phyloP scores from a whole-genome alignment of 2,113 vertebrate genomes.

The Phylloscopus whistleri region DNA sequence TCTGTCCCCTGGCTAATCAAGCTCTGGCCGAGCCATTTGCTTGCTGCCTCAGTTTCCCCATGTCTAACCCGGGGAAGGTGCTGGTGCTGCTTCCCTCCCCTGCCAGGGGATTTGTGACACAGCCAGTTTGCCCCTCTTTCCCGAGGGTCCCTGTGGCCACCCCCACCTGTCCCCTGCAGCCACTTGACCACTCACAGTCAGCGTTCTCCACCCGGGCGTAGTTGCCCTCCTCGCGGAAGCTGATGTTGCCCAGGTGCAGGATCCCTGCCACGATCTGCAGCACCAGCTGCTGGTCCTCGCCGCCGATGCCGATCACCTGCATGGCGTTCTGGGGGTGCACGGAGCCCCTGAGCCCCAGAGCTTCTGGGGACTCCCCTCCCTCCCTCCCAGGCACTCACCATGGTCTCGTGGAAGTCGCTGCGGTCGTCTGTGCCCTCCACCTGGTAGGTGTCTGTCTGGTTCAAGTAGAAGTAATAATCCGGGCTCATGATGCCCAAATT shows the following conservation, averaged over 20 bases:
- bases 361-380: background rate
- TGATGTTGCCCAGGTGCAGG: slow-evolving; percentile 92
- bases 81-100: background rate
- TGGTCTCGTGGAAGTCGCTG: slow-evolving; percentile 88
- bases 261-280: slow-evolving; percentile 91
- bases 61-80: rapidly evolving
- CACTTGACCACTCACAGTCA: slow-evolving; percentile 81
- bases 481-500: slow-evolving; percentile 89
- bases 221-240: slow-evolving; percentile 91
- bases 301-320: slow-evolving; percentile 89
- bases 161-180: background rate
- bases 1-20: background rate
- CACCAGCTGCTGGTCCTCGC: slow-evolving; percentile 80
- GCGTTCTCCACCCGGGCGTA: slow-evolving; percentile 87
- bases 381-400: slow-evolving; percentile 70
- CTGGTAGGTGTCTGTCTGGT: slow-evolving; percentile 92
- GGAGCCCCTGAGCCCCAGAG: rapidly evolving
- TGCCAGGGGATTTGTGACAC: background rate
- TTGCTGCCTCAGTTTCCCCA: background rate
- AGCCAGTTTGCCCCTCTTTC: too few relatives aligned
- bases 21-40: background rate
- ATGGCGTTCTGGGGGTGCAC: slow-evolving; percentile 83
- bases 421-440: slow-evolving; percentile 91
- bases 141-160: rapidly evolving
- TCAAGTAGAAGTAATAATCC: slow-evolving; percentile 94